Percentiles rank a stretch among this genome's conserved stretches.
Evolutionary conservation across 2,797 vertebrate species (phyloP).

Genomic region (Ctenosaura bakeri): DNA sequence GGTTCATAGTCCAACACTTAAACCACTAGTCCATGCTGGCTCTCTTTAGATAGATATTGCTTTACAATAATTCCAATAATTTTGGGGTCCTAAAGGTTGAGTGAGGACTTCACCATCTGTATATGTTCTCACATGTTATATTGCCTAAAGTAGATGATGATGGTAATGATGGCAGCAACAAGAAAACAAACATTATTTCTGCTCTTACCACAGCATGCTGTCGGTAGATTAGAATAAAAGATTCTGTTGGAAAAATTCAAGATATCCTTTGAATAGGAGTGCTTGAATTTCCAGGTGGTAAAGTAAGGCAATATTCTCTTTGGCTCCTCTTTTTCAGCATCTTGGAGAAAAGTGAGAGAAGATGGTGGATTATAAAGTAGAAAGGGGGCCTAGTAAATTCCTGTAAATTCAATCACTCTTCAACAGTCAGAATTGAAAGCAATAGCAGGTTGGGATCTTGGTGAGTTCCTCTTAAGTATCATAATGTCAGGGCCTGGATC

Average conservation of each 20-base stretch:
- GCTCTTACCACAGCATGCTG: conserved; percentile 1
- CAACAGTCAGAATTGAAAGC: conserved; percentile 39
- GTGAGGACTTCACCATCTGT: too few relatives aligned
- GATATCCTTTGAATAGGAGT: background rate
- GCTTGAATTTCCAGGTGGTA: conserved; percentile 37
- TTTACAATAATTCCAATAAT: conserved; percentile 25
- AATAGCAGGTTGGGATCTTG: conserved; percentile 19
- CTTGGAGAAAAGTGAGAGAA: conserved; percentile 44
- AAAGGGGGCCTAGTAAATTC: conserved; percentile 46
- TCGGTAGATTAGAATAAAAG: background rate
- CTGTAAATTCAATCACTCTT: conserved; percentile 44
- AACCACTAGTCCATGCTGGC: too few relatives aligned
- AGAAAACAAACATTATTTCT: background rate
- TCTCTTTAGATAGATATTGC: too few relatives aligned
- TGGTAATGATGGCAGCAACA: background rate
- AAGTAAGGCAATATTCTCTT: conserved; percentile 45
- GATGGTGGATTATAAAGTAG: conserved; percentile 46
- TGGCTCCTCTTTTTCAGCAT: conserved; percentile 47
- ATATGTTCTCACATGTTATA: conserved; percentile 1
- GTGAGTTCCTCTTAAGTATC: conserved; percentile 24
- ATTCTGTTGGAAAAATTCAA: background rate
- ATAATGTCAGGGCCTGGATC: background rate
- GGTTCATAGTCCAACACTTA: too few relatives aligned
- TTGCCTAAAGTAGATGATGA: background rate
- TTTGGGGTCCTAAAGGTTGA: background rate